Conservation (phyloP, 2,113 vertebrate genomes). For the Bucco capensis region DNA sequence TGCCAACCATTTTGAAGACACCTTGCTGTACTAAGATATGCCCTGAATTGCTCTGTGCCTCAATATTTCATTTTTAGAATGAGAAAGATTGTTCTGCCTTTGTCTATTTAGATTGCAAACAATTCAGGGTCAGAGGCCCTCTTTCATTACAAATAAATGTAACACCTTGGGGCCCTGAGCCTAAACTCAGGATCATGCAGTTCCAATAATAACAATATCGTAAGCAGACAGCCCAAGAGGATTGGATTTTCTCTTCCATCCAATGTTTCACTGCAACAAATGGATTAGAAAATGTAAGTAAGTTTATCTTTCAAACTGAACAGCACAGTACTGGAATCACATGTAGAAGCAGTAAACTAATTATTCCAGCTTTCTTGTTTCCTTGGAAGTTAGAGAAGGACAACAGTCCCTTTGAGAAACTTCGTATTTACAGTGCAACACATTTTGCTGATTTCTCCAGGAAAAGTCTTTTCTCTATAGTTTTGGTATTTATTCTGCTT, state of each 20-base stretch:
- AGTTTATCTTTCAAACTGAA: background rate
- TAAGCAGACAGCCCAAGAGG: background rate
- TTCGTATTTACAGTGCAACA: background rate
- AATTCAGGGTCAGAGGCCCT: background rate
- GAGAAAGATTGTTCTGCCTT: background rate
- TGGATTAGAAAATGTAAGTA: background rate
- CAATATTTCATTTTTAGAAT: background rate
- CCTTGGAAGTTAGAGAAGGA: background rate
- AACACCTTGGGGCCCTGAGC: background rate
- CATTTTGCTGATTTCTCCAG: background rate
- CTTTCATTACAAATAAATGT: background rate
- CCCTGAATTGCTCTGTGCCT: background rate
- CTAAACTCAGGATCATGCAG: background rate
- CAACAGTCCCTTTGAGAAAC: background rate
- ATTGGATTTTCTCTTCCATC: background rate
- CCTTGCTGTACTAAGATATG: background rate
- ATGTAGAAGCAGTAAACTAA: background rate
- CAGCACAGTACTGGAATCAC: background rate
- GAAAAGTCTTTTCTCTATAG: background rate
- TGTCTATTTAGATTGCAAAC: background rate
- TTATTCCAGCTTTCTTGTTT: background rate
- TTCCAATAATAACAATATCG: background rate
- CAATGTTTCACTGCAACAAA: background rate
- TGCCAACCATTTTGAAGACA: background rate
- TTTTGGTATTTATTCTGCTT: constrained; percentile 41